Evolutionary conservation across 2,797 vertebrate species (phyloP).

Genomic region (Cichlasoma orientale): DNA sequence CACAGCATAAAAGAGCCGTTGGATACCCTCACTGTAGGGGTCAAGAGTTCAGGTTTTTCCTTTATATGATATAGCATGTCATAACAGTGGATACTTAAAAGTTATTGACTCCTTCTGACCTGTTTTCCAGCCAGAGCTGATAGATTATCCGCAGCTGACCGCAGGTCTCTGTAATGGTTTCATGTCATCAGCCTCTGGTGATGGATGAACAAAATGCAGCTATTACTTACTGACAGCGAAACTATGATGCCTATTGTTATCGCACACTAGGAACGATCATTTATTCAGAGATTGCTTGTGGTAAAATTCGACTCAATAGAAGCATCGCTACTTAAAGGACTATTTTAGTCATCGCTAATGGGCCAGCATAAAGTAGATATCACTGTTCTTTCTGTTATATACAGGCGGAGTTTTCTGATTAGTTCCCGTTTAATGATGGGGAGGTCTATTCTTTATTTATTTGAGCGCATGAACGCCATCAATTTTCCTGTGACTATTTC

Average conservation of each 20-base stretch:
- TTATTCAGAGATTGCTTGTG: conserved; percentile 3
- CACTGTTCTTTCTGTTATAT: neutral
- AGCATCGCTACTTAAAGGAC: neutral
- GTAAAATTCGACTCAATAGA: neutral
- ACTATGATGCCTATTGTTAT: conserved; percentile 1
- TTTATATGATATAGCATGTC: conserved; percentile 20
- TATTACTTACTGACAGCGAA: conserved; percentile 15
- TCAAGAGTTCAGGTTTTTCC: conserved; percentile 1
- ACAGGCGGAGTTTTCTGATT: neutral
- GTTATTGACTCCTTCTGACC: conserved; percentile 49
- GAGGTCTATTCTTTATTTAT: neutral
- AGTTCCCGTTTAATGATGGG: neutral
- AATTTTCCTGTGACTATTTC: neutral
- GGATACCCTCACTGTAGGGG: neutral
- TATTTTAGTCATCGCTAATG: neutral
- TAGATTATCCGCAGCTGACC: conserved; percentile 43
- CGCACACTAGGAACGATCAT: neutral
- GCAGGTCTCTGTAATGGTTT: conserved; percentile 34
- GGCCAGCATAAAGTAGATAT: neutral
- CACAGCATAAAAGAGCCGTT: neutral
- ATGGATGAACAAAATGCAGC: conserved; percentile 31
- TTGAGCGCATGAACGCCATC: neutral
- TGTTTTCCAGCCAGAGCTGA: conserved; percentile 20
- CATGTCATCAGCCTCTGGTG: conserved; percentile 25
- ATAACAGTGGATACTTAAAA: conserved; percentile 9